phyloP scores from a whole-genome alignment of 2,797 vertebrate genomes.

The Nyctibius grandis region DNA sequence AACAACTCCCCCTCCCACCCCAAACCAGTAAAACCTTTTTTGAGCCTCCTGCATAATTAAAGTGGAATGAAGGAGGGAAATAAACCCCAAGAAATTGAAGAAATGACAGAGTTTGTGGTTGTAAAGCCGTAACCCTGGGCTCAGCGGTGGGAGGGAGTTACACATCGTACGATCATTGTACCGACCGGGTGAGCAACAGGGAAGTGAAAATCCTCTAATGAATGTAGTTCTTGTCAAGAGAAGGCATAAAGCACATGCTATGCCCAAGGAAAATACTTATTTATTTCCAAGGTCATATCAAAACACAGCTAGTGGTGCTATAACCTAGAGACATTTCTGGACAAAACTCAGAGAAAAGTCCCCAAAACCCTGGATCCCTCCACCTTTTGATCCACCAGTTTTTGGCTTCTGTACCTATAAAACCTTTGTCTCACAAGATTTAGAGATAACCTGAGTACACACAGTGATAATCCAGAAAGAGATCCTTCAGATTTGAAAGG shows the following conservation, averaged over 20 bases:
- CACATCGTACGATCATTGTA: neutral
- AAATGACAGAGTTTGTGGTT: neutral
- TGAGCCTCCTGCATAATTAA: neutral
- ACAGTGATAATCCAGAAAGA: neutral
- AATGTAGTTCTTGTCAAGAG: neutral
- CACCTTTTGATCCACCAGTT: neutral
- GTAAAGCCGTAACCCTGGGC: neutral
- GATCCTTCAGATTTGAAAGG: neutral
- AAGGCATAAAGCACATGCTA: neutral
- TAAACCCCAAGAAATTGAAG: neutral
- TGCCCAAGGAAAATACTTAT: neutral
- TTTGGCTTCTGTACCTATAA: neutral
- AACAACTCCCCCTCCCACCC: neutral
- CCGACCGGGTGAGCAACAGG: neutral
- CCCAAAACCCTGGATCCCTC: too few relatives aligned
- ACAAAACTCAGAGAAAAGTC: neutral
- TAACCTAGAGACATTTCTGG: neutral
- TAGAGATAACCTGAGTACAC: neutral
- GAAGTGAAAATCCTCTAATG: neutral
- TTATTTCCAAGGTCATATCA: neutral
- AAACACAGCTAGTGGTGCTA: neutral
- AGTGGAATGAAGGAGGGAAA: neutral
- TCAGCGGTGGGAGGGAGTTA: neutral
- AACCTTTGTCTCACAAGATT: neutral
- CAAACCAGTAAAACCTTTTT: neutral